Evolutionary conservation across 2,888 invertebrate species (phyloP).

Genomic region (Limnephilus auricula): DNA sequence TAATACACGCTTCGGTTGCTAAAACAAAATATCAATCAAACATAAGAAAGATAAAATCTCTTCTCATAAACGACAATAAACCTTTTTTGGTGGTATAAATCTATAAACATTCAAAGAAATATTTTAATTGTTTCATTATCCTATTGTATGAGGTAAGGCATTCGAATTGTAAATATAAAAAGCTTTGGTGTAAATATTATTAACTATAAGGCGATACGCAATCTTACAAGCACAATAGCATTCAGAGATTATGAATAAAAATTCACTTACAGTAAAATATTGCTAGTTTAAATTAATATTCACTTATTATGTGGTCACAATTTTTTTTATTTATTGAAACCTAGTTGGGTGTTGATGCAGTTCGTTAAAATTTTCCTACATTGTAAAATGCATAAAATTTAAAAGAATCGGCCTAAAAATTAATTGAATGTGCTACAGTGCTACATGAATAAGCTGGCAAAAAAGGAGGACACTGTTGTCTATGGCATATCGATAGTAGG

Average conservation of each 20-base stretch:
- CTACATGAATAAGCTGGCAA: too few species aligned
- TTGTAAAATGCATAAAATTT: background rate
- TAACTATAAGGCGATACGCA: constrained; percentile 8
- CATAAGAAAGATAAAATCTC: too few species aligned
- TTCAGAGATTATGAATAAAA: background rate
- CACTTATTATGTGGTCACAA: background rate
- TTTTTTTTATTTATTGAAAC: background rate
- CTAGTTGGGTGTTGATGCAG: background rate
- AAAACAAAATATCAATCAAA: background rate
- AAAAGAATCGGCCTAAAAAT: background rate
- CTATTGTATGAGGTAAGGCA: constrained; percentile 19
- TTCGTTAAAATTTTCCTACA: background rate
- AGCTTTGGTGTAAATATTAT: constrained; percentile 37
- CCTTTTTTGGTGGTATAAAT: background rate
- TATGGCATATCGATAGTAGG: too few species aligned
- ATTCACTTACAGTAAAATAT: background rate
- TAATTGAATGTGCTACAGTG: background rate
- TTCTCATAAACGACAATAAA: background rate
- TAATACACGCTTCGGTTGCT: background rate
- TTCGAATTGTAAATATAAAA: background rate
- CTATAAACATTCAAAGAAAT: background rate
- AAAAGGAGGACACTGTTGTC: too few species aligned
- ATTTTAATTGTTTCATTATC: background rate
- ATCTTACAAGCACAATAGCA: constrained; percentile 15
- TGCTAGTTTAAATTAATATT: background rate